Evolutionary conservation across 2,888 invertebrate genomes (phyloP).

Genomic region (Cremastinae sp.): DNA sequence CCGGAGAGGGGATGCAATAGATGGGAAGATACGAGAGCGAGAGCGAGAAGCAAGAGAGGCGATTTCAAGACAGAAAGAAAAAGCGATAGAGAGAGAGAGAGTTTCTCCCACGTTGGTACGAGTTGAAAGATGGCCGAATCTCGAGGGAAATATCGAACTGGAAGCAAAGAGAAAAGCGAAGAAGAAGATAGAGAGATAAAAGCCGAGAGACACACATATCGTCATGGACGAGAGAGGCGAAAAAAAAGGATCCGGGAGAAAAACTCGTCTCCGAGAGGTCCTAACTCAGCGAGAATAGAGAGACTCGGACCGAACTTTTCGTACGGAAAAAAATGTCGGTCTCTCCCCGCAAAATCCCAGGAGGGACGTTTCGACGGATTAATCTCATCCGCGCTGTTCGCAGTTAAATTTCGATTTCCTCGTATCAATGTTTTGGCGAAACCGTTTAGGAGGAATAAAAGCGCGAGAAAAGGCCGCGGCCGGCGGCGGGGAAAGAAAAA

Average conservation of each 20-base stretch:
- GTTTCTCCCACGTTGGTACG: slow-evolving; percentile 6
- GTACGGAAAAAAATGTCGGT: slow-evolving; percentile 19
- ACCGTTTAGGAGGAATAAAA: slow-evolving; percentile 28
- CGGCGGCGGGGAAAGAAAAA: background rate
- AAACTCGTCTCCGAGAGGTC: slow-evolving; percentile 24
- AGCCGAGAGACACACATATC: background rate
- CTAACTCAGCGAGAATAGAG: slow-evolving; percentile 34
- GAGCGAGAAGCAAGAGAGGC: slow-evolving; percentile 39
- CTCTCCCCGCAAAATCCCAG: slow-evolving; percentile 17
- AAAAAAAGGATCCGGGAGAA: slow-evolving; percentile 11
- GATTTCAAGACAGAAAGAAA: slow-evolving; percentile 40
- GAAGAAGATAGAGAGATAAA: slow-evolving; percentile 26
- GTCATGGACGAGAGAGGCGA: slow-evolving; percentile 7
- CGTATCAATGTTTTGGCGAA: background rate
- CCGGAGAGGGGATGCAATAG: slow-evolving; percentile 8
- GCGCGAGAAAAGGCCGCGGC: no score
- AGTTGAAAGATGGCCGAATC: slow-evolving; percentile 51
- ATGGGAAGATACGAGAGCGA: background rate
- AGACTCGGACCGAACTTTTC: slow-evolving; percentile 39
- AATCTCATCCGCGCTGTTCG: no score
- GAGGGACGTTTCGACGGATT: slow-evolving; percentile 8
- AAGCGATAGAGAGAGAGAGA: slow-evolving; percentile 15
- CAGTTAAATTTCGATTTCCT: no score
- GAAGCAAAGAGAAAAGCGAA: slow-evolving; percentile 48
- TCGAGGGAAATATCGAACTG: slow-evolving; percentile 61